Base-by-base conservation (phyloP, 2,888 invertebrate species). In the Lissocephala sabroskyi region DNA sequence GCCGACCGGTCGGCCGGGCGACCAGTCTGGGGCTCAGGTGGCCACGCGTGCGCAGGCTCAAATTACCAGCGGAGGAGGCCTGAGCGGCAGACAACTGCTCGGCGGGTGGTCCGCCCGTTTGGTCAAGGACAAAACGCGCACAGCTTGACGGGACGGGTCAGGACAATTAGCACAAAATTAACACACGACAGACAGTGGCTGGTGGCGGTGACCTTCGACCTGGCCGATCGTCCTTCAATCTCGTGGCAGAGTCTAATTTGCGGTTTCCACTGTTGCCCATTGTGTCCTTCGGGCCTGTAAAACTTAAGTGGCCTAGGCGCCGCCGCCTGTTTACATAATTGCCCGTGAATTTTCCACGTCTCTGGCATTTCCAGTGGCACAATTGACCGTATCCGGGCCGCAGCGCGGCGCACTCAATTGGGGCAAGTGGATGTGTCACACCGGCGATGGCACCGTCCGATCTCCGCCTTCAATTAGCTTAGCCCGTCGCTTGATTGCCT, bases 121-220 rank as follows among this genome's bases (percentile, higher is more conserved):
- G 52, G 60, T 61, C 67, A 77, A 71, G 78, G 73, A 29, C 50
- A 43, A 52, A 55, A 54, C 74, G 78, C 70, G 57, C 49, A 18
- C 40, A 39, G 32, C 63, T 48, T 46, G 65, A 47, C 45, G 37
- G 16, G 11, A 33, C 9, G 6, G 13, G 18, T 18, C 11, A 3
- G 62, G 40, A 62, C 75, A 70, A 70, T 70, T 70, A 70, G 75
- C 68, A 70, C 68, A 70, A 60, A 63, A 77, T 70, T 70, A 77
- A n/a, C n/a, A n/a, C n/a, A n/a, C n/a, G n/a, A n/a, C 48, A 3
- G 11, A 3, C 3, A n/a, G 14, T 1, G 14, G 11, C 17, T 16
- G 52, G 71, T 57, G 57, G 47, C 71, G 14, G 13, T 70, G 78
- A 74, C 78, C 75, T 77, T 77, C 77, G 78, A 77, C 78, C 75